Evolutionary conservation across 2,888 invertebrate species (phyloP), one percentile per base, ranked within the genome.

Genomic region (Prosapia bicincta): DNA sequence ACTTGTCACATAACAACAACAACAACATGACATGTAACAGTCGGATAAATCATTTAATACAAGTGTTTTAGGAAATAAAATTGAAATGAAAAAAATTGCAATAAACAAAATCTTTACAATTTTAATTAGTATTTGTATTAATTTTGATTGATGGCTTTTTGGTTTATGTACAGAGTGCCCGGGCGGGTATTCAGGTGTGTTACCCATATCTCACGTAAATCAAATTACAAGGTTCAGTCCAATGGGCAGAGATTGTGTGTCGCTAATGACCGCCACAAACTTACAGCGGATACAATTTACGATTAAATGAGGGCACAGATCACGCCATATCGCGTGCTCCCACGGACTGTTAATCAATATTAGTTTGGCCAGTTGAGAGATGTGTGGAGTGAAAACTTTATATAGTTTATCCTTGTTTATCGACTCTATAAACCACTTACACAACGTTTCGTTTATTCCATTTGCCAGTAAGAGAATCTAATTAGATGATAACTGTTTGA

Each of bases 241-340:
- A 54, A 54, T 54, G 54, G 54, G 54, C 54, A 54, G 54, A 54
- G 54, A 54, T 54, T 54, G 54, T 54, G 54, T 54, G 54, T 54
- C 54, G 54, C 54, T 54, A 54, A 54, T 54, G 54, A 54, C 20
- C 54, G 20, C 54, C 20, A 54, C 54, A 54, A 54, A 54, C 54
- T 54, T 54, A 54, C 54, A 54, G 3, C 54, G 54, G 54, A 20
- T 20, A 54, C 54, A 54, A 54, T 38, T 38, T 38, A 13, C 38
- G 38, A 38, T 38, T 38, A 38, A 38, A 38, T 54, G 54, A 54
- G 54, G 54, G 20, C 20, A 3, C 20, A 9, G 20, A 9, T n/a
- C 54, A 54, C 54, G 54, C 54, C 54, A 54, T 54, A 13, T 54
- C 20, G 54, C 54, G 54, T 54, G 54, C 20, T 20, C 3, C 3